Evolutionary conservation across 2,888 invertebrate genomes (phyloP), one percentile per base, ranked within the genome.

Genomic region (Leucophora obtusa): DNA sequence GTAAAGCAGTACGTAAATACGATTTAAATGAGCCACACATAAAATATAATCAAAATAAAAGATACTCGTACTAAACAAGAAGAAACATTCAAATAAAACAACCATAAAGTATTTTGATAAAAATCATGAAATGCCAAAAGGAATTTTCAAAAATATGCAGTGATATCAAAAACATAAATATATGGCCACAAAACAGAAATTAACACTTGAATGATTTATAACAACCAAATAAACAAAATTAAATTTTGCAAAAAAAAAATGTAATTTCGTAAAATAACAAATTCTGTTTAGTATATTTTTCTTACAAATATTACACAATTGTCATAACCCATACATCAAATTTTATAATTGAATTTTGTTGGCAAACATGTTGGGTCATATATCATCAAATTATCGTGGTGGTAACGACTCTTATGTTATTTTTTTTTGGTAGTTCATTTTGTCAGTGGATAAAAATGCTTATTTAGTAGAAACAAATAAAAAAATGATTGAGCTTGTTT

Each of bases 1-100:
- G 74, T 82, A 82, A 82, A 82, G 82, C 83, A 79, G 82, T 74
- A 79, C 82, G 70, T 82, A 83, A 82, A 81, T 81, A 70, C 77
- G 81, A 81, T 81, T 81, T 81, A 81, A 81, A 81, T 81, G 76
- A 81, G 73, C 81, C 77, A 81, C 73, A 81, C 80, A 76, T 76
- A 80, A 79, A 69, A 73, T 35, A 68, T 47, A 63, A 59, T 56
- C 77, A 50, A 28, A 47, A 21, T 2, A 28, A 17, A 59, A 47
- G n/a, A n/a, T n/a, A n/a, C n/a, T n/a, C n/a, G 50, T 28, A 14
- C 14, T 14, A 38, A 6, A 38, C 21, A 58, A 47, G 59, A 14
- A 50, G 56, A 69, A 76, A 69, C 60, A 73, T 71, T 66, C 59
- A 71, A 71, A 70, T 76, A 51, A 11, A 77, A 77, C 77, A 60